Percentiles rank a stretch among this genome's conserved stretches.
These are phyloP conservation scores for Tachystola acroxantha DNA, from an alignment of 2,888 invertebrate genomes.

Conservation along the genomic window DNA sequence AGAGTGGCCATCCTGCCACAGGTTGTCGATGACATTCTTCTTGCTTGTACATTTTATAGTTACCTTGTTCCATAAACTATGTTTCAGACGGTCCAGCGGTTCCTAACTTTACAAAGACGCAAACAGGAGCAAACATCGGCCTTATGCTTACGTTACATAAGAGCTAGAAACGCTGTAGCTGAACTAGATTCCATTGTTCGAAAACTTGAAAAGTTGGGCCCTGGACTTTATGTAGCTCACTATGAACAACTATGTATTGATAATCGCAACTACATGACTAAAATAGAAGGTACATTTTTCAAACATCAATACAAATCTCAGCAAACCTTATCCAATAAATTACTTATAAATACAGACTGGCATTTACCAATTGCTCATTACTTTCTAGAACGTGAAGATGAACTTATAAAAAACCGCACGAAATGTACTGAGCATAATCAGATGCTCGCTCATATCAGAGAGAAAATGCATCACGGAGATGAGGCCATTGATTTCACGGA, in stretches of 20 bases:
- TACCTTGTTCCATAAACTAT: no score
- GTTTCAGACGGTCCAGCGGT: constrained; percentile 52
- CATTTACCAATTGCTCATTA: background rate
- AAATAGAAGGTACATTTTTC: constrained; percentile 64
- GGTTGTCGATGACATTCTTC: no score
- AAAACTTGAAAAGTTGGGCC: constrained; percentile 58
- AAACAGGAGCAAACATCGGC: constrained; percentile 56
- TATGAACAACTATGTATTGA: constrained; percentile 63
- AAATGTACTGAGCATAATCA: constrained; percentile 70
- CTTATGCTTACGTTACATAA: constrained; percentile 55
- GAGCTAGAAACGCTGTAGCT: constrained; percentile 58
- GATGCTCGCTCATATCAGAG: constrained; percentile 67
- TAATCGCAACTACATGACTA: constrained; percentile 54
- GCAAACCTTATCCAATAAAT: no score
- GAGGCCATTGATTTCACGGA: constrained; percentile 66
- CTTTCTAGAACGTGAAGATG: constrained; percentile 61
- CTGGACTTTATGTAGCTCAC: constrained; percentile 63
- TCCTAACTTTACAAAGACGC: constrained; percentile 52
- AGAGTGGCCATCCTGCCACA: no score
- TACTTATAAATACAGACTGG: no score
- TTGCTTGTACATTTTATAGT: no score
- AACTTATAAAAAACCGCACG: constrained; percentile 57
- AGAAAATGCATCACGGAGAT: constrained; percentile 70
- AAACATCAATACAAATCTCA: no score
- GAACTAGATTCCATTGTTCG: constrained; percentile 54